phyloP scores from a whole-genome alignment of 2,888 invertebrate genomes.

The Acanthosepion lycidas region DNA sequence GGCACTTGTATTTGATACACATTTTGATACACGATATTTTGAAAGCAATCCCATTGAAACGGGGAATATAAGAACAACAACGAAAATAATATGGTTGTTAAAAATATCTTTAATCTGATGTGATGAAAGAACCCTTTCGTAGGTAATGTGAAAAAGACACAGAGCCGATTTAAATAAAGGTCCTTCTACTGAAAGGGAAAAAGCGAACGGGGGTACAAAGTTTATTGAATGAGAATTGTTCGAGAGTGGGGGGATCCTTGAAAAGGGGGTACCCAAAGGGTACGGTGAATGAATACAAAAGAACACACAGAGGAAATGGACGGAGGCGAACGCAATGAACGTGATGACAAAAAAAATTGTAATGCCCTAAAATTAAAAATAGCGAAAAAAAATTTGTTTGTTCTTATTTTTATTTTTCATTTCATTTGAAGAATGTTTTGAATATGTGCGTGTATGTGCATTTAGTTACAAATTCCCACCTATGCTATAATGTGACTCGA shows the following conservation, averaged over 20 bases:
- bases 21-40: too few species aligned
- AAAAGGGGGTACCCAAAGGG: background rate
- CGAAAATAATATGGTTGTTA: background rate
- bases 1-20: too few species aligned
- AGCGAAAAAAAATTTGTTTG: too few species aligned
- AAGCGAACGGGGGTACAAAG: background rate
- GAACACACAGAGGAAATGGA: background rate
- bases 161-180: slow-evolving; percentile 6
- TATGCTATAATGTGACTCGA: too few species aligned
- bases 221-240: background rate
- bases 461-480: too few species aligned
- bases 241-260: background rate
- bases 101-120: slow-evolving; percentile 11
- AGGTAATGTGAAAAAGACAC: background rate
- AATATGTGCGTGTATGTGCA: too few species aligned
- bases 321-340: background rate
- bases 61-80: background rate
- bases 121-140: slow-evolving; percentile 25
- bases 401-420: too few species aligned
- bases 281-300: background rate
- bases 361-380: background rate
- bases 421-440: too few species aligned
- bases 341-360: background rate
- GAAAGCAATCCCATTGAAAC: too few species aligned
- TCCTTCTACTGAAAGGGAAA: slow-evolving; percentile 4